Evolutionary conservation across 1,140 invertebrate genomes (phyloP), one percentile per base, ranked within the genome.

Genomic region (Oncopodura yosiiana): DNA sequence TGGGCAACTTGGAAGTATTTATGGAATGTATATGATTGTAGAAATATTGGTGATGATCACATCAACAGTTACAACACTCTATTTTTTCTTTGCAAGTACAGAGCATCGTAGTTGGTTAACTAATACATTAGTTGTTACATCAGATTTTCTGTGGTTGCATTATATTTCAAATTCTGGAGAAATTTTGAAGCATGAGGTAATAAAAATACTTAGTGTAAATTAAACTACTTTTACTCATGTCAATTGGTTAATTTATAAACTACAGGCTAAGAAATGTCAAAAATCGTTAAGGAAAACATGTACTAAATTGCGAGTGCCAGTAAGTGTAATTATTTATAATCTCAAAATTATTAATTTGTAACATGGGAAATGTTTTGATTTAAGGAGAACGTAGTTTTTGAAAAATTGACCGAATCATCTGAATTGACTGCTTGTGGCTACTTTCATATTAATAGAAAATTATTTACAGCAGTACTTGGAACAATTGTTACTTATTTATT

Each of bases 161-260:
- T 46, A 46, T 14, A 46, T 46, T 46, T 46, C 27, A 12, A 19
- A 46, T 23, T 32, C 44, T 3, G 44, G 44, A 21, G 44, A 46
- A 46, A 27, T 46, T 21, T 19, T 46, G 5, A 46, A 30, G 34
- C 16, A 46, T 34, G 44, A 46, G n/a, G n/a, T n/a, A n/a, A n/a
- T n/a, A n/a, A n/a, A n/a, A n/a, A n/a, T n/a, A n/a, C n/a, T n/a
- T n/a, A n/a, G n/a, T n/a, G n/a, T n/a, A n/a, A n/a, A n/a, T n/a
- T n/a, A n/a, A n/a, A n/a, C n/a, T n/a, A n/a, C n/a, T n/a, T n/a
- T n/a, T n/a, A n/a, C n/a, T n/a, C n/a, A n/a, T n/a, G n/a, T n/a
- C n/a, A n/a, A n/a, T n/a, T n/a, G n/a, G n/a, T n/a, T n/a, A n/a
- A n/a, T n/a, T n/a, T n/a, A n/a, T n/a, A n/a, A n/a, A n/a, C n/a